Conservation (phyloP, 2,888 invertebrate species). For the Glaucopsyche alexis region DNA sequence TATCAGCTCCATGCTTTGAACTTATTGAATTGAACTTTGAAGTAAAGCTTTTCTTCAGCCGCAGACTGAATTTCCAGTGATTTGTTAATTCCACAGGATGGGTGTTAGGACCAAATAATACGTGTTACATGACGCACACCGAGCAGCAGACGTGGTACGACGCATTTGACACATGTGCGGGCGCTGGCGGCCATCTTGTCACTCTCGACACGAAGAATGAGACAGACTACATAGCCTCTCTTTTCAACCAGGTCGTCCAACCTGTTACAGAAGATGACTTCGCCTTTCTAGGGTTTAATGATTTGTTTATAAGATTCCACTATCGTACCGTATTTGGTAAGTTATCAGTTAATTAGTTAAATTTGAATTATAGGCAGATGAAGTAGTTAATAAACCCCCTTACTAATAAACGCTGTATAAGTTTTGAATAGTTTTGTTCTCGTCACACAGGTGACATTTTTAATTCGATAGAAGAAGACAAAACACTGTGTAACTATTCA, state of each 20-base stretch:
- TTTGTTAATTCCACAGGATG: conserved; percentile 43
- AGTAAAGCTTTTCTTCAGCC: too few relatives aligned
- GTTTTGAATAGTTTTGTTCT: too few relatives aligned
- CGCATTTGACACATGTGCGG: conserved; percentile 50
- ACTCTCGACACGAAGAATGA: conserved; percentile 47
- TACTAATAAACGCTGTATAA: too few relatives aligned
- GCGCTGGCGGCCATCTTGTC: conserved; percentile 51
- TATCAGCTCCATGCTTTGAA: too few relatives aligned
- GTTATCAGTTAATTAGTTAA: background rate
- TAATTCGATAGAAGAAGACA: too few relatives aligned
- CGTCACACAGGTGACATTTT: too few relatives aligned
- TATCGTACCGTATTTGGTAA: conserved; percentile 54
- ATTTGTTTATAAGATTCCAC: conserved; percentile 50
- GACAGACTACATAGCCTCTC: conserved; percentile 46
- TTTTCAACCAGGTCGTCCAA: conserved; percentile 47
- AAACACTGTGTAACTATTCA: too few relatives aligned
- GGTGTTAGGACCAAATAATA: conserved; percentile 46
- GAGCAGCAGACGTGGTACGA: conserved; percentile 54
- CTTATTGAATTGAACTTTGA: too few relatives aligned
- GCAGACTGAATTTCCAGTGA: background rate
- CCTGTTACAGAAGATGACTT: conserved; percentile 48
- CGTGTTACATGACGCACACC: conserved; percentile 49
- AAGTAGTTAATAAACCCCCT: background rate
- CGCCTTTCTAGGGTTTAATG: conserved; percentile 53
- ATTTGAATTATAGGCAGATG: too few relatives aligned